Percentiles rank a stretch among this genome's conserved stretches.
Evolutionary conservation across 2,888 invertebrate species (phyloP).

Genomic region (Dryococelus australis): DNA sequence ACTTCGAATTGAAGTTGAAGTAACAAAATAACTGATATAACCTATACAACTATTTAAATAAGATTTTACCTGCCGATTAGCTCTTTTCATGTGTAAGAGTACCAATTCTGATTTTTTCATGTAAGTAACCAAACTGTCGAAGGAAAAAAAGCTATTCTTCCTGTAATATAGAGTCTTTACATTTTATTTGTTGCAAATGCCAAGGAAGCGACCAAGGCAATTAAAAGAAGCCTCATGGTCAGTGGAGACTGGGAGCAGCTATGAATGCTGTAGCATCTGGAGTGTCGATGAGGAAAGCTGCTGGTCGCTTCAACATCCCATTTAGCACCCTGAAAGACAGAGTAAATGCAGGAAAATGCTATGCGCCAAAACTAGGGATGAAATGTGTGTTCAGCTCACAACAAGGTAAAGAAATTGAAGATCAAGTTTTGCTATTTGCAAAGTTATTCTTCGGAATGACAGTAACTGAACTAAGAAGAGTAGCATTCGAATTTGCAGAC

Average conservation of each 20-base stretch:
- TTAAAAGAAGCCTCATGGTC: not conserved
- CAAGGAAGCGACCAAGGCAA: not conserved
- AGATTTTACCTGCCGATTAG: too few relatives aligned
- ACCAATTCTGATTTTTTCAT: not conserved
- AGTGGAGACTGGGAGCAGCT: not conserved
- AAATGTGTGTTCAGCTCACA: slow-evolving; percentile 46
- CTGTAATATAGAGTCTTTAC: not conserved
- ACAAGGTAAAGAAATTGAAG: slow-evolving; percentile 48
- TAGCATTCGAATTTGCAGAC: slow-evolving; percentile 50
- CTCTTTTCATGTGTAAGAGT: too few relatives aligned
- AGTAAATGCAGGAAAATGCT: not conserved
- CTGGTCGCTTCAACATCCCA: not conserved
- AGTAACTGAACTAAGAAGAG: slow-evolving; percentile 46
- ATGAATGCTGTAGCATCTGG: not conserved
- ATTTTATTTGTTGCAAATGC: not conserved
- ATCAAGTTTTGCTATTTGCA: slow-evolving; percentile 46
- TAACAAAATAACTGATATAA: too few relatives aligned
- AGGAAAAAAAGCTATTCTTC: not conserved
- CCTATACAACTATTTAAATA: too few relatives aligned
- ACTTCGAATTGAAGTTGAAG: too few relatives aligned
- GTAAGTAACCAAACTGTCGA: not conserved
- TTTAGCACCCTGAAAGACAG: not conserved
- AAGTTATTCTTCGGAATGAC: slow-evolving; percentile 49
- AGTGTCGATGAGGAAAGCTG: not conserved
- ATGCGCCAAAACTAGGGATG: slow-evolving; percentile 36